phyloP scores from a whole-genome alignment of 2,113 vertebrate species.

The Bathybates hornii region DNA sequence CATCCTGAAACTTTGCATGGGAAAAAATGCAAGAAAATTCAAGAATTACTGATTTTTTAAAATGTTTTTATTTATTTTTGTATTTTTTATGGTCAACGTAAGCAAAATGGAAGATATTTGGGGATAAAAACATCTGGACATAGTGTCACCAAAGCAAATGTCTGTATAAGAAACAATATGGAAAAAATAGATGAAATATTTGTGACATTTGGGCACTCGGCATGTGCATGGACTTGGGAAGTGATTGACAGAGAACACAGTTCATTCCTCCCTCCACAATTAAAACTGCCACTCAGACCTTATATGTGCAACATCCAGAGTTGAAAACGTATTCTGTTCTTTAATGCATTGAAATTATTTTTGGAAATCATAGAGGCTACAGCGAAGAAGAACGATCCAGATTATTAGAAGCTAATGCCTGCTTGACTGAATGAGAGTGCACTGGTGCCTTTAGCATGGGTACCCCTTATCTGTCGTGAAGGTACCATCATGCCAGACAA shows the following conservation, averaged over 20 bases:
- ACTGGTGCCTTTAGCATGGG: not conserved
- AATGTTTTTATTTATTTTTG: not conserved
- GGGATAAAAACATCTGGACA: not conserved
- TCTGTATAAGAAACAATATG: not conserved
- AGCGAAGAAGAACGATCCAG: not conserved
- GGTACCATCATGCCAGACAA: not conserved
- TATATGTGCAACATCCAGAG: not conserved
- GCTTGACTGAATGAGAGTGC: not conserved
- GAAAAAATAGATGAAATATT: not conserved
- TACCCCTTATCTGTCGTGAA: not conserved
- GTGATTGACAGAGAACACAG: not conserved
- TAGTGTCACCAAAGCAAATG: not conserved
- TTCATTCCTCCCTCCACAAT: not conserved
- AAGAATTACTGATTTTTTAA: fast-evolving
- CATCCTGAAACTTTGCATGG: not conserved
- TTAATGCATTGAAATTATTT: not conserved
- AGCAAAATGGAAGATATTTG: not conserved
- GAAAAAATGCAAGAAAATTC: not conserved
- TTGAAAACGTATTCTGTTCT: not conserved
- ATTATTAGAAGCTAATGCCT: not conserved
- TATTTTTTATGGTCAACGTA: not conserved
- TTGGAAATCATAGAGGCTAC: not conserved
- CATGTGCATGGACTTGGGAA: not conserved
- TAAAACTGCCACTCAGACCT: not conserved
- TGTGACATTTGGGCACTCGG: not conserved